Evolutionary conservation across 2,797 vertebrate genomes (phyloP).

Genomic region (Simalia tracyae): DNA sequence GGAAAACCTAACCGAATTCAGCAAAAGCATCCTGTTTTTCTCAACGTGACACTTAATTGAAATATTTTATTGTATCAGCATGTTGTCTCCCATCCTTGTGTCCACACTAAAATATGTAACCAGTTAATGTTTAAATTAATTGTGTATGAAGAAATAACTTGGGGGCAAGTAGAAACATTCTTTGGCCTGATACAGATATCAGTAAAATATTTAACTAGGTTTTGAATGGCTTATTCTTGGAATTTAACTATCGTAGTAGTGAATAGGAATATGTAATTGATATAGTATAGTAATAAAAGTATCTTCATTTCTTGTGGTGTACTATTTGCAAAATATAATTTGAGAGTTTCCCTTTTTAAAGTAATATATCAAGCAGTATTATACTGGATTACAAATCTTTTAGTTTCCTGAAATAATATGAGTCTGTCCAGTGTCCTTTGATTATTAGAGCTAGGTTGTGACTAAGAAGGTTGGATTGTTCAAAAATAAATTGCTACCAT

Average conservation of each 20-base stretch:
- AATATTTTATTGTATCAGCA: conserved; percentile 41
- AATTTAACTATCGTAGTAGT: background rate
- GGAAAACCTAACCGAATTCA: conserved; percentile 67
- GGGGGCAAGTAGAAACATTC: background rate
- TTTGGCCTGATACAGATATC: background rate
- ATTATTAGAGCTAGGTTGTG: background rate
- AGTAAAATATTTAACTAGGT: background rate
- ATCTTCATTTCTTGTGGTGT: background rate
- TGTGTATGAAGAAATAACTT: conserved; percentile 31
- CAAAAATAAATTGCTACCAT: background rate
- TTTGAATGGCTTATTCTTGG: conserved; percentile 6
- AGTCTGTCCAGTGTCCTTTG: background rate
- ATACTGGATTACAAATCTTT: conserved; percentile 5
- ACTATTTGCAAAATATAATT: background rate
- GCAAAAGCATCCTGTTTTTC: conserved; percentile 68
- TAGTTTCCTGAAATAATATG: background rate
- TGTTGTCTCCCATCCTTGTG: background rate
- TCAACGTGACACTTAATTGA: conserved; percentile 55
- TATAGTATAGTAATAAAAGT: background rate
- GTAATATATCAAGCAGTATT: background rate
- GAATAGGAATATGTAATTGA: background rate
- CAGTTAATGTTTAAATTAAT: conserved; percentile 45
- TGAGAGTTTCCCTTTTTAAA: too few relatives aligned
- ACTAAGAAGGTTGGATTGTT: background rate
- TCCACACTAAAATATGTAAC: conserved; percentile 43